phyloP scores from a whole-genome alignment of 2,888 invertebrate genomes.

The Sphaerolaimus hirsutus region DNA sequence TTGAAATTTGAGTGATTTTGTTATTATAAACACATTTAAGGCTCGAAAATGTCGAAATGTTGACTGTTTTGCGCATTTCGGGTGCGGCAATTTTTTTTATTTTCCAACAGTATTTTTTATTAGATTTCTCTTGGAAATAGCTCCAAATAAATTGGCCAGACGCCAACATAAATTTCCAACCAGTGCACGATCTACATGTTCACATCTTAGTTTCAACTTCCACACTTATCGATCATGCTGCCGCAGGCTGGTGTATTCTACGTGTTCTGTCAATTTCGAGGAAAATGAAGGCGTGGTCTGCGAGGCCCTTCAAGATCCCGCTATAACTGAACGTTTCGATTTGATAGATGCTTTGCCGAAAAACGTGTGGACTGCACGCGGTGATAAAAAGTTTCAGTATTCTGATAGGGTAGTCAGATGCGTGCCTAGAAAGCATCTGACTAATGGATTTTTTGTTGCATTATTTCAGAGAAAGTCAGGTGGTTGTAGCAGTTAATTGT shows the following conservation, averaged over 20 bases:
- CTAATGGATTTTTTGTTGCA: constrained; percentile 84
- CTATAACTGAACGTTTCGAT: constrained; percentile 15
- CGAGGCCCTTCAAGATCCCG: constrained; percentile 35
- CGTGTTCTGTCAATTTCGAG: constrained; percentile 64
- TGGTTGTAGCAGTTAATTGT: neutral
- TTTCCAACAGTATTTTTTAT: too few species aligned
- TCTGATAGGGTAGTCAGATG: constrained; percentile 50
- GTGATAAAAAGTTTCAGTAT: constrained; percentile 16
- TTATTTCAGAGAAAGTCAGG: constrained; percentile 38
- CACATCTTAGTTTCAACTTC: too few species aligned
- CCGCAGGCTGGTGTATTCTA: constrained; percentile 72
- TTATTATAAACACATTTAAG: too few species aligned
- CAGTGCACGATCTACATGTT: too few species aligned
- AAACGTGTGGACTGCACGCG: constrained; percentile 36
- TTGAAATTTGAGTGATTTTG: too few species aligned
- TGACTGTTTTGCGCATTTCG: too few species aligned
- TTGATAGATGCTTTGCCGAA: constrained; percentile 24
- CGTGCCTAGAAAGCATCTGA: constrained; percentile 38
- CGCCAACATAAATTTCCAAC: too few species aligned
- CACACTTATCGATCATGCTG: too few species aligned
- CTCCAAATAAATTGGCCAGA: too few species aligned
- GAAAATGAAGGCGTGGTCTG: constrained; percentile 77
- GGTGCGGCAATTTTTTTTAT: too few species aligned
- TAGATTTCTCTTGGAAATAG: too few species aligned
- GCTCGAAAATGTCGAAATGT: too few species aligned